Evolutionary conservation across 2,797 vertebrate genomes (phyloP), one percentile per base, ranked within the genome.

Genomic region (Labeo calbasu): DNA sequence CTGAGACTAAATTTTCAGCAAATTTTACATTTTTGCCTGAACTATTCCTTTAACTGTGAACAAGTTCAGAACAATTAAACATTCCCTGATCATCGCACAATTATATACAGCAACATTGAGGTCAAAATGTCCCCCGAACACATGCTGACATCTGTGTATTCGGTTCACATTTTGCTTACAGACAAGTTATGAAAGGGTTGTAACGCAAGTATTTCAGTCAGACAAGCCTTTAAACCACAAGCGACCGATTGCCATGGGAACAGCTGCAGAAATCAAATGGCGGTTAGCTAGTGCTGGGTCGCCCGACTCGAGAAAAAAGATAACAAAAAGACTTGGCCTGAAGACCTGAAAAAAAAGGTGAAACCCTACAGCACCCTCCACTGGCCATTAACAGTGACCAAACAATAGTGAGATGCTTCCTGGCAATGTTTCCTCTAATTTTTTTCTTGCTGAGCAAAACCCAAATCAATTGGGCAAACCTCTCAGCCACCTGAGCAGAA

Each of bases 211-310:
- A 28, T 65, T 28, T 61, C 75, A 43, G 43, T 21, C 43, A 50
- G 43, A 65, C 36, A 17, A 77, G 32, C 57, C 75, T 78, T 28
- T 78, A 65, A 78, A 65, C 15, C 40, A 48, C 76, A 78, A 21
- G 36, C 0, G 59, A 78, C 40, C 2, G 5, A 78, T 65, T 65
- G 59, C 76, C 59, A 78, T 78, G 76, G 76, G 43, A 78, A 65
- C 76, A 78, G 43, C 40, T 1, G 23, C 40, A 50, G 59, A 51
- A 66, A 79, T 68, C 61, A 66, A 53, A 36, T 50, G n/a, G 43
- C 46, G 75, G 36, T 65, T 63, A 50, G 15, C 43, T 65, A 28
- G 15, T 78, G 76, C 25, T 78, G 23, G 28, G 57, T 61, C 55
- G 61, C 75, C 21, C 0, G 15, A 57, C 59, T 17, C 4, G 3